These are phyloP conservation scores for Misgurnus anguillicaudatus DNA, from an alignment of 2,113 vertebrate genomes.

Conservation along the genomic window DNA sequence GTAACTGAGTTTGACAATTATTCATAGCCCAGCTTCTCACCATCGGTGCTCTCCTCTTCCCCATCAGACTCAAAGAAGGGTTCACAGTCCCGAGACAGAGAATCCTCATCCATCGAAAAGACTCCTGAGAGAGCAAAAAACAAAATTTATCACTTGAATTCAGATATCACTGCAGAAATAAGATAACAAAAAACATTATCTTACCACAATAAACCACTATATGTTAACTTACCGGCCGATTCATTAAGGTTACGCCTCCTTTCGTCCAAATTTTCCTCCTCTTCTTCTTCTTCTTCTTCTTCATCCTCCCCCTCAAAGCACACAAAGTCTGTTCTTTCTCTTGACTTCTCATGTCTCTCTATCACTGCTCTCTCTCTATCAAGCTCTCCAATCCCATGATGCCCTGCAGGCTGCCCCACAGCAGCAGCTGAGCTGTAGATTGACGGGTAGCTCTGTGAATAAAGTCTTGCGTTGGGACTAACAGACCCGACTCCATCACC, in stretches of 20 bases:
- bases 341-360: slow-evolving; percentile 58
- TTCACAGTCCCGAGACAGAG: slow-evolving; percentile 83
- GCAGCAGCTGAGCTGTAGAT: slow-evolving; percentile 70
- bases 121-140: slow-evolving; percentile 72
- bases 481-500: slow-evolving; percentile 63
- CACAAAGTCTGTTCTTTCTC: slow-evolving; percentile 65
- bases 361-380: slow-evolving; percentile 60
- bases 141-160: not conserved
- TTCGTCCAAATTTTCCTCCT: slow-evolving; percentile 70
- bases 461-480: slow-evolving; percentile 69
- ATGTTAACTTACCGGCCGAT: slow-evolving; percentile 70
- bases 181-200: not conserved
- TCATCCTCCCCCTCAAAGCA: slow-evolving; percentile 73
- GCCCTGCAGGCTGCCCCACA: slow-evolving; percentile 54
- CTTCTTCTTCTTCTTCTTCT: slow-evolving; percentile 68
- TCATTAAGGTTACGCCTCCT: slow-evolving; percentile 72
- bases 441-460: slow-evolving; percentile 82
- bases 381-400: slow-evolving; percentile 61
- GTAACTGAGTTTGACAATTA: not conserved
- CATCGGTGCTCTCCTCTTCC: slow-evolving; percentile 83
- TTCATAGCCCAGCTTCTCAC: slow-evolving; percentile 55
- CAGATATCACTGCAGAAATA: not conserved
- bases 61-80: slow-evolving; percentile 84
- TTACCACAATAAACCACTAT: not conserved
- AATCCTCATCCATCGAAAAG: slow-evolving; percentile 91